Evolutionary conservation across 1,140 invertebrate species (phyloP).

Genomic region (Melanaphis sacchari): DNA sequence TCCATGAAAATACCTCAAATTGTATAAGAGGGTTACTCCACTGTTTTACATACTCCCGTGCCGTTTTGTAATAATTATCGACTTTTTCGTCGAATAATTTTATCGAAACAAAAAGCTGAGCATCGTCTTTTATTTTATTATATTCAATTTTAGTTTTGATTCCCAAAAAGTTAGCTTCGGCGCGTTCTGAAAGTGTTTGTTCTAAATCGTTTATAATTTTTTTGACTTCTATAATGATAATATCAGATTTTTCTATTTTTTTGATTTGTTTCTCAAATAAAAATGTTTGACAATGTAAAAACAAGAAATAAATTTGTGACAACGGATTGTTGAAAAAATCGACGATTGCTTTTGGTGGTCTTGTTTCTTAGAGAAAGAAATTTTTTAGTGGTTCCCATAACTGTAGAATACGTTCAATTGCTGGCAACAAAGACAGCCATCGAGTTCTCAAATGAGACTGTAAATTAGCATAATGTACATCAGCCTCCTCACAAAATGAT

Average conservation of each 20-base stretch:
- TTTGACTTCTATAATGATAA: slow-evolving; percentile 29
- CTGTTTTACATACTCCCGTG: no score
- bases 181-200: no score
- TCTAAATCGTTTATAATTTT: slow-evolving; percentile 31
- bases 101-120: no score
- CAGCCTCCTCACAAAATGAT: slow-evolving; percentile 61
- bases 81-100: no score
- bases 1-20: no score
- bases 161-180: no score
- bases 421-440: slow-evolving; percentile 61
- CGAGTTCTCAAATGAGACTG: slow-evolving; percentile 60
- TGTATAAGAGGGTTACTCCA: no score
- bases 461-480: slow-evolving; percentile 61
- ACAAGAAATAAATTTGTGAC: neutral
- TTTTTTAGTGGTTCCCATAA: slow-evolving; percentile 57
- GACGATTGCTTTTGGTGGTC: slow-evolving; percentile 17
- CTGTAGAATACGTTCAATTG: slow-evolving; percentile 58
- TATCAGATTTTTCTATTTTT: slow-evolving; percentile 41
- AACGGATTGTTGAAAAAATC: neutral
- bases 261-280: slow-evolving; percentile 39
- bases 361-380: slow-evolving; percentile 57
- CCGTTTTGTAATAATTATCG: no score
- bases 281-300: neutral
- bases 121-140: no score
- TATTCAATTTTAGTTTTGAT: no score